These are phyloP conservation scores for Tipula confusa DNA, from an alignment of 2,888 invertebrate genomes.

Conservation along the genomic window DNA sequence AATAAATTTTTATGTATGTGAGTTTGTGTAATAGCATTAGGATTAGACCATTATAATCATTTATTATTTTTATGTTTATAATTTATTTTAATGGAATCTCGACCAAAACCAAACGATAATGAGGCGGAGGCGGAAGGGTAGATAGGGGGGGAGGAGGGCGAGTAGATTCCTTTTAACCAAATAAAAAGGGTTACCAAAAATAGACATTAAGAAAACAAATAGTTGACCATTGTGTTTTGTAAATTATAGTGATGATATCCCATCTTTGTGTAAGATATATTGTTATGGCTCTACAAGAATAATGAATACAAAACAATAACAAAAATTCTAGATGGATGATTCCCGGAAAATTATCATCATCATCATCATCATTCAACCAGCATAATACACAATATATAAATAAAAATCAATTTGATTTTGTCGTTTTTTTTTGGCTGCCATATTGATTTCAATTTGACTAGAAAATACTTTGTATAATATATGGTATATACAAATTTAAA, in stretches of 20 bases:
- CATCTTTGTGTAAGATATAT: neutral
- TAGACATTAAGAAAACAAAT: neutral
- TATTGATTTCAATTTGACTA: neutral
- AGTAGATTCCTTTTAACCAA: too few species aligned
- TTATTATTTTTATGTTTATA: neutral
- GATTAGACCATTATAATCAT: neutral
- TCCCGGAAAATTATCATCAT: neutral
- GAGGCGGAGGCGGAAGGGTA: neutral
- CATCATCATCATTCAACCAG: neutral
- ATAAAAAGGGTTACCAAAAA: neutral
- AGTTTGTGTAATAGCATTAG: neutral
- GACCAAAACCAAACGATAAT: neutral
- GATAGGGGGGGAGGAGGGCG: too few species aligned
- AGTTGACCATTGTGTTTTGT: neutral
- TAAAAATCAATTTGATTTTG: neutral
- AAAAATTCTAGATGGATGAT: neutral
- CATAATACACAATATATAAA: neutral
- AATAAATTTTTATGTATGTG: neutral
- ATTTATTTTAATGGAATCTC: neutral
- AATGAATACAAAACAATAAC: neutral
- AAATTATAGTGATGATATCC: neutral
- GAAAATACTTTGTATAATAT: too few species aligned
- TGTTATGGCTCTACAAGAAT: neutral
- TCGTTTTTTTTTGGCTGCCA: neutral
- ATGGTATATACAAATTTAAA: too few species aligned